A percentile compares a stretch with the other conserved stretches of the same genome.
Evolutionary conservation across 2,113 vertebrate species (phyloP).

Genomic region (Uropsilus gracilis): DNA sequence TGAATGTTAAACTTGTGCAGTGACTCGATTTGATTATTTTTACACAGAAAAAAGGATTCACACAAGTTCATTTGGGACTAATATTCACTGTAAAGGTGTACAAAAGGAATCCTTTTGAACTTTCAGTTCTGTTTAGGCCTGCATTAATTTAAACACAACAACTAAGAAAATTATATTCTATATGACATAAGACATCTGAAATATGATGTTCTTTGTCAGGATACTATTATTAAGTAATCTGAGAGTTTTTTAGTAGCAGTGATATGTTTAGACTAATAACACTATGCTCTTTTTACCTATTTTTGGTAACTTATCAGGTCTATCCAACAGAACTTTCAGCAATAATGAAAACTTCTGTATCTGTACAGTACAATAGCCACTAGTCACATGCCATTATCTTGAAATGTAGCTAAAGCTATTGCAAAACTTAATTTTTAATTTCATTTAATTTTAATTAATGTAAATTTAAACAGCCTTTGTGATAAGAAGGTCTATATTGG

Average conservation of each 20-base stretch:
- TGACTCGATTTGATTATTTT: constrained; percentile 44
- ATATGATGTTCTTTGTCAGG: not conserved
- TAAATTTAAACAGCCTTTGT: not conserved
- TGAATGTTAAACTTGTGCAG: constrained; percentile 45
- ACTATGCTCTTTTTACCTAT: not conserved
- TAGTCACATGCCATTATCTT: not conserved
- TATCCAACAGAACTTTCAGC: not conserved
- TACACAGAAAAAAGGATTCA: constrained; percentile 45
- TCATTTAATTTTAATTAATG: not conserved
- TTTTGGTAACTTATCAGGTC: constrained; percentile 3
- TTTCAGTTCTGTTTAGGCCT: not conserved
- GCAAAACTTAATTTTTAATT: constrained; percentile 34
- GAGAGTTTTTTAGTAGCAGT: not conserved
- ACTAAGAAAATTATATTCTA: not conserved
- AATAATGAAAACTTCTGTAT: not conserved
- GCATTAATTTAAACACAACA: constrained; percentile 3
- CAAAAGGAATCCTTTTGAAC: constrained; percentile 1
- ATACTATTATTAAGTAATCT: not conserved
- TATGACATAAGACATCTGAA: constrained; percentile 11
- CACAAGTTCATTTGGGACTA: not conserved
- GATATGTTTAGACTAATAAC: constrained; percentile 24
- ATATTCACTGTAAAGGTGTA: constrained; percentile 32
- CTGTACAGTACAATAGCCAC: not conserved
- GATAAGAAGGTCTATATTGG: not conserved
- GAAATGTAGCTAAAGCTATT: constrained; percentile 20